Percentiles rank a stretch among this genome's conserved stretches.
These are phyloP conservation scores for Thera obeliscata DNA, from an alignment of 2,888 invertebrate species.

Conservation along the genomic window DNA sequence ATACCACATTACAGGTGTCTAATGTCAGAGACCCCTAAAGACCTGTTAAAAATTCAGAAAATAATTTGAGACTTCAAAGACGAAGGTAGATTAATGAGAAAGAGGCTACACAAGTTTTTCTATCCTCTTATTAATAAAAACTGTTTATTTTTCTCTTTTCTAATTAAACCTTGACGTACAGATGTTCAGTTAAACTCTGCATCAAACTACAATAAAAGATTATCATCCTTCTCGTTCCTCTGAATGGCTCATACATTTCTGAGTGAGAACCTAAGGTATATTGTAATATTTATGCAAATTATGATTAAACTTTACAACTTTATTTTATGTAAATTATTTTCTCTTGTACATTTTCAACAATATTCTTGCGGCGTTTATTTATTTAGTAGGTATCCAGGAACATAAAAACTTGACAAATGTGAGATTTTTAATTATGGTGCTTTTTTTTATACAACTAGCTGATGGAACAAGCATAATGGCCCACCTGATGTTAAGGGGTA, in stretches of 20 bases:
- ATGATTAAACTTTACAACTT: not conserved
- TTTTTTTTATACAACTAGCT: no score
- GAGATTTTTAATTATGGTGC: no score
- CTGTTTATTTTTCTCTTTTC: not conserved
- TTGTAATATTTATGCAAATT: conserved; percentile 17
- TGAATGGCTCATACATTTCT: conserved; percentile 16
- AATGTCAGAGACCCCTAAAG: no score
- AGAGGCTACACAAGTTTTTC: not conserved
- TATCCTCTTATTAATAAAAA: not conserved
- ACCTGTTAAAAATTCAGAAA: no score
- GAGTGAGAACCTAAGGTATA: not conserved
- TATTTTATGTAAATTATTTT: not conserved
- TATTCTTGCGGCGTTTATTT: no score
- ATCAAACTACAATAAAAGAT: conserved; percentile 17
- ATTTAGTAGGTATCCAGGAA: no score
- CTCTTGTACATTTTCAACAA: not conserved
- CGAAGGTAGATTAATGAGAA: no score
- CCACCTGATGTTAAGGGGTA: no score
- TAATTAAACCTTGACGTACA: conserved; percentile 9
- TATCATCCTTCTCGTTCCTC: conserved; percentile 1
- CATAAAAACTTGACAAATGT: no score
- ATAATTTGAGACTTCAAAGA: no score
- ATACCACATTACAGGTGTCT: no score
- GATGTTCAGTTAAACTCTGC: conserved; percentile 13
- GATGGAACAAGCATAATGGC: no score